These are phyloP conservation scores for Leptothorax acervorum DNA, from an alignment of 2,888 invertebrate species.

Conservation along the genomic window DNA sequence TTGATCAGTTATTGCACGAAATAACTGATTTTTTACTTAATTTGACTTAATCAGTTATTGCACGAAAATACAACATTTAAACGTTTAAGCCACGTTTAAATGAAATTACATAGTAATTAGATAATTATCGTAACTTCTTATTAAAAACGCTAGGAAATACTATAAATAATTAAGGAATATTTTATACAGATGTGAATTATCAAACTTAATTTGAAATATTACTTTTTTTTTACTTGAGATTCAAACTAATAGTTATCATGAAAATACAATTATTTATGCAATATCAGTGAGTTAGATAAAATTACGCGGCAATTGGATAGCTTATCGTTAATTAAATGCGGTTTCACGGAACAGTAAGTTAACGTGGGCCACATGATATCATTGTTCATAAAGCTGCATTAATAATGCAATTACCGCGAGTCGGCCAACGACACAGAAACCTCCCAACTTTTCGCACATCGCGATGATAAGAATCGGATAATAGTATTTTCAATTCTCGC, in stretches of 20 bases:
- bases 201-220: neutral
- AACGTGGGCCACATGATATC: constrained; percentile 17
- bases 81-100: neutral
- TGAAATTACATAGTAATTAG: neutral
- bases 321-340: constrained; percentile 29
- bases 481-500: constrained; percentile 23
- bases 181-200: neutral
- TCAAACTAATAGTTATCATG: neutral
- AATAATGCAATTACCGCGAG: constrained; percentile 40
- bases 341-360: constrained; percentile 39
- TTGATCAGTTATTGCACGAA: neutral
- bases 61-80: neutral
- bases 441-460: neutral
- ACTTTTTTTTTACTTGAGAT: neutral
- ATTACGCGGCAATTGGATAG: constrained; percentile 23
- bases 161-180: neutral
- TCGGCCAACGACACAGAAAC: neutral
- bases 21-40: neutral
- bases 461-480: neutral
- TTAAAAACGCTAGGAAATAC: neutral
- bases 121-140: neutral
- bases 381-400: constrained; percentile 28
- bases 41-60: neutral
- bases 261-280: constrained; percentile 11
- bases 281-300: constrained; percentile 34